These are phyloP conservation scores for Parasteatoda tepidariorum DNA, from an alignment of 1,140 invertebrate species.

Conservation along the genomic window DNA sequence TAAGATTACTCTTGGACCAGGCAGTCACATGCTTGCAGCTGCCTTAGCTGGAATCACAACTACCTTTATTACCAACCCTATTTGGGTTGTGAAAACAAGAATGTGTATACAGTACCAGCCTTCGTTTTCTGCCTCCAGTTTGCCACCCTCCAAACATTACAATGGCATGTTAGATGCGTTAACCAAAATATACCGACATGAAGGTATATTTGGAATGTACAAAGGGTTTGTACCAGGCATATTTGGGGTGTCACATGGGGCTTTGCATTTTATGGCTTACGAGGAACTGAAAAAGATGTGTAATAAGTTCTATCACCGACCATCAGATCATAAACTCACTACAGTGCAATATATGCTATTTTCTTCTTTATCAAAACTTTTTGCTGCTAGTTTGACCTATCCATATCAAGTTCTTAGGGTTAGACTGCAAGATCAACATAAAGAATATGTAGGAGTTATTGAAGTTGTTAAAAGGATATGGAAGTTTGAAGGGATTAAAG, in stretches of 20 bases:
- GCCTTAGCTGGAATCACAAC: slow-evolving; percentile 91
- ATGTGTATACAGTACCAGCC: slow-evolving; percentile 85
- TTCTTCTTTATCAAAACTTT: slow-evolving; percentile 93
- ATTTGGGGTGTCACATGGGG: slow-evolving; percentile 97
- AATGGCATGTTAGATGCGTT: slow-evolving; percentile 91
- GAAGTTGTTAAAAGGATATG: slow-evolving; percentile 90
- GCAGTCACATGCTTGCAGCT: slow-evolving; percentile 89
- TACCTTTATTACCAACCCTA: slow-evolving; percentile 72
- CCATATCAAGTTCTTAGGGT: slow-evolving; percentile 97
- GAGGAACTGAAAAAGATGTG: slow-evolving; percentile 97
- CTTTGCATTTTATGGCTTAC: slow-evolving; percentile 98
- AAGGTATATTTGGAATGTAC: slow-evolving; percentile 92
- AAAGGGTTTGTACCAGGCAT: slow-evolving; percentile 94
- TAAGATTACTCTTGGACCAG: slow-evolving; percentile 81
- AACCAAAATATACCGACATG: slow-evolving; percentile 86
- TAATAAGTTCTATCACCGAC: slow-evolving; percentile 80
- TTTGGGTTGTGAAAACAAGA: slow-evolving; percentile 73
- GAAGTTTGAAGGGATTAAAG: slow-evolving; percentile 73
- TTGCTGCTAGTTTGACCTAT: slow-evolving; percentile 93
- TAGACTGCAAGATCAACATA: slow-evolving; percentile 96
- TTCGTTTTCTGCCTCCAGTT: slow-evolving; percentile 72
- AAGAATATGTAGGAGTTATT: slow-evolving; percentile 83
- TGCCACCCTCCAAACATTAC: slow-evolving; percentile 73
- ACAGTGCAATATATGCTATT: slow-evolving; percentile 90
- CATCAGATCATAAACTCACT: slow-evolving; percentile 90